Base-by-base conservation (phyloP, 1,140 invertebrate genomes). In the Dryas iulia region DNA sequence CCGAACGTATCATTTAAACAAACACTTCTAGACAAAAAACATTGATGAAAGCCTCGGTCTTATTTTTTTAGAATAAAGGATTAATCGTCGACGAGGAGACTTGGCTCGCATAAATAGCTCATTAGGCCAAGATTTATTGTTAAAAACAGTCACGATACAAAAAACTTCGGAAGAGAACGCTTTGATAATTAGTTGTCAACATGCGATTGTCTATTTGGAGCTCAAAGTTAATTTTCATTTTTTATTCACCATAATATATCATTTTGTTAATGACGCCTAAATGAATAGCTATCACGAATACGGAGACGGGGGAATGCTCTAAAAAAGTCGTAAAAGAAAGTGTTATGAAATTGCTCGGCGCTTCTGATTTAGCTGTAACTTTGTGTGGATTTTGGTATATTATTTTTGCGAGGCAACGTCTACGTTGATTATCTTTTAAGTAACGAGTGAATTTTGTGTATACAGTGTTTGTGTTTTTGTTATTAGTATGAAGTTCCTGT, bases 111-210 rank as follows among this genome's bases (percentile, higher is more conserved):
- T 90, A 90, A 90, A 90, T 89, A 91, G 82, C 89, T 91, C 89
- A 89, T 91, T 90, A 90, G 78, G 23, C 57, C 65, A 82, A 89
- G 89, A 91, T 91, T 91, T 91, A 91, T 89, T 77, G 78, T 79
- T 76, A 30, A 82, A 47, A 83, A 79, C 72, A 82, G 89, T 89
- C 89, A 91, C 87, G 89, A 81, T 73, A 83, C 69, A 82, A 87
- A 89, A 87, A 86, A 86, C 65, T 83, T 89, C 74, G 62, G 69
- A 85, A 87, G 76, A 71, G 80, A 84, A 82, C 79, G 61, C 69
- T 83, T 82, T 83, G 80, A 90, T 91, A 91, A 91, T 91, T 91
- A 91, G 82, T 89, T 86, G 81, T 79, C 83, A 86, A 79, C 89
- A 91, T 91, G 89, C 89, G 84, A 91, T 86, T 89, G 85, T 89